Percentiles rank a stretch among this genome's conserved stretches.
Evolutionary conservation across 2,797 vertebrate genomes (phyloP).

Genomic region (Falco novaeseelandiae): DNA sequence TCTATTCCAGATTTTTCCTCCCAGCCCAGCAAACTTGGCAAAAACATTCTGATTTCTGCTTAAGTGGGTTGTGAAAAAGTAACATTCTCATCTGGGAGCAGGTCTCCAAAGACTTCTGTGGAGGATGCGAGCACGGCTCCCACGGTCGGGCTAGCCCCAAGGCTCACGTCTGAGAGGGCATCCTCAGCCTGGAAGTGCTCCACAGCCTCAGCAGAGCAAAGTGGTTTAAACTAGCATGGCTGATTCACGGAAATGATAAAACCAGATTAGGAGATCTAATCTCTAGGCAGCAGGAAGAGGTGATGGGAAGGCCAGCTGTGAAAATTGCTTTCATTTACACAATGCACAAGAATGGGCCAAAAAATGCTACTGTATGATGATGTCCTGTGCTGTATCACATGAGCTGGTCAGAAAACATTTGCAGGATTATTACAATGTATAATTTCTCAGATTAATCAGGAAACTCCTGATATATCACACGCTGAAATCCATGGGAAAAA

Average conservation of each 20-base stretch:
- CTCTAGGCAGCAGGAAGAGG: slow-evolving; percentile 33
- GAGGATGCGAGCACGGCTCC: background rate
- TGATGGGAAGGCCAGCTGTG: slow-evolving; percentile 62
- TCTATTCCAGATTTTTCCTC: slow-evolving; percentile 11
- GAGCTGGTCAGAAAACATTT: background rate
- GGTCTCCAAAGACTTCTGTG: slow-evolving; percentile 2
- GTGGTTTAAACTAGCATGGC: slow-evolving; percentile 32
- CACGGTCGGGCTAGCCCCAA: background rate
- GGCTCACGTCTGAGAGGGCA: slow-evolving; percentile 38
- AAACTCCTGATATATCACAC: background rate
- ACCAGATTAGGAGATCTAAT: slow-evolving; percentile 51
- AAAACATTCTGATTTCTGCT: slow-evolving; percentile 28
- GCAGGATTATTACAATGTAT: background rate
- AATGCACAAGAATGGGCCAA: background rate
- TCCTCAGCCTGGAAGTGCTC: background rate
- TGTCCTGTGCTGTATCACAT: background rate
- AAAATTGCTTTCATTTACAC: slow-evolving; percentile 41
- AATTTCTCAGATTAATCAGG: background rate
- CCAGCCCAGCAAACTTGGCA: slow-evolving; percentile 38
- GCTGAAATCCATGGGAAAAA: background rate
- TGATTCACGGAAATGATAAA: slow-evolving; percentile 51
- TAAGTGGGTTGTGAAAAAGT: background rate
- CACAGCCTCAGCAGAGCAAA: background rate
- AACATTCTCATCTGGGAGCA: background rate
- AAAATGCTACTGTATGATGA: background rate